Percentiles rank a stretch among this genome's conserved stretches.
Conservation (phyloP, 2,888 invertebrate genomes). For the Parnassius orleans region DNA sequence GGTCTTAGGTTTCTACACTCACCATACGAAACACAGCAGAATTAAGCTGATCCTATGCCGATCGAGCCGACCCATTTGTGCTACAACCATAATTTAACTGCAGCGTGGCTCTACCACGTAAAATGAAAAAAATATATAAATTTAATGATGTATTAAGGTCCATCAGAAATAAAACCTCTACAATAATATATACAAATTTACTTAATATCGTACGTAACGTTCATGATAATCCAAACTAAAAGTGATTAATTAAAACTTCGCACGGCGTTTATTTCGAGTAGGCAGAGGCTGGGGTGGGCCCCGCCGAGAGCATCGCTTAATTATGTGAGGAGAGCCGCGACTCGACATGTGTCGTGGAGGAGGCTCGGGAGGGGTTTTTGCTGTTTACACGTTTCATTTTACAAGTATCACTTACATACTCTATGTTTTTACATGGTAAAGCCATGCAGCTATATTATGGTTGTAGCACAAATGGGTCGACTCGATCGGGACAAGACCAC, state of each 20-base stretch:
- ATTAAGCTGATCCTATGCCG: too few species aligned
- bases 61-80: too few species aligned
- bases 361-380: not conserved
- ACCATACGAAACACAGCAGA: too few species aligned
- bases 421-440: too few species aligned
- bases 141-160: not conserved
- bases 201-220: slow-evolving; percentile 6
- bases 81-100: too few species aligned
- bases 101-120: too few species aligned
- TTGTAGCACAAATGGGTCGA: too few species aligned
- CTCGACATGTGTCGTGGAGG: slow-evolving; percentile 20
- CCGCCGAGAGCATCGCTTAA: slow-evolving; percentile 5
- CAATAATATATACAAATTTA: too few species aligned
- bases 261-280: not conserved
- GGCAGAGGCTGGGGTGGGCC: not conserved
- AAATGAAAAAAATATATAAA: too few species aligned
- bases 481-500: too few species aligned
- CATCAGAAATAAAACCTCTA: not conserved
- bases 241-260: slow-evolving; percentile 23
- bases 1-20: too few species aligned
- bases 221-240: slow-evolving; percentile 19
- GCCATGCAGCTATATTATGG: too few species aligned
- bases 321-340: slow-evolving; percentile 20
- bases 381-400: slow-evolving; percentile 1
- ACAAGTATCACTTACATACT: not conserved